Evolutionary conservation across 2,888 invertebrate genomes (phyloP).

Genomic region (Hypomecis atomaria): DNA sequence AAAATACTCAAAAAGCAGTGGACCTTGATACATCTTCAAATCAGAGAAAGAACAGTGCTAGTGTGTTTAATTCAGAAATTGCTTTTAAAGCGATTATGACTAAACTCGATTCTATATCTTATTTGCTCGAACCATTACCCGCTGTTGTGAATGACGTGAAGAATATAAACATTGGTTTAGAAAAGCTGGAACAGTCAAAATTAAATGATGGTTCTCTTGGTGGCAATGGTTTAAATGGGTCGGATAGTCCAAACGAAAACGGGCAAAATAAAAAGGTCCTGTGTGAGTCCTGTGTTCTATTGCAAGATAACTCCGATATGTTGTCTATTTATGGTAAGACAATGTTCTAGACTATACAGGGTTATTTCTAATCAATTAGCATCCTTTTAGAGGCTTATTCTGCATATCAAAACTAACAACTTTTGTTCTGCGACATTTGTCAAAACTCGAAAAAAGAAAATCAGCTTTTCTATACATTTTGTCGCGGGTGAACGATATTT

Average conservation of each 20-base stretch:
- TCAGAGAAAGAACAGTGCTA: not conserved
- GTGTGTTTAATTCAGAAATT: not conserved
- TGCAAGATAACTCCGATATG: not conserved
- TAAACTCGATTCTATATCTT: slow-evolving; percentile 5
- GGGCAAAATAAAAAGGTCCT: not conserved
- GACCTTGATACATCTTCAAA: not conserved
- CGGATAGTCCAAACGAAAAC: not conserved
- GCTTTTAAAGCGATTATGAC: not conserved
- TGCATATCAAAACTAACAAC: too few species aligned
- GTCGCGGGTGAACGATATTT: too few species aligned
- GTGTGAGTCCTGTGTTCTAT: slow-evolving; percentile 1
- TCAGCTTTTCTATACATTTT: too few species aligned
- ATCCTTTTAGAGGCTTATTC: too few species aligned
- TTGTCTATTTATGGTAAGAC: slow-evolving; percentile 9
- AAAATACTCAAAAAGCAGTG: not conserved
- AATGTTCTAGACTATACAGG: too few species aligned
- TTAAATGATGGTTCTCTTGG: not conserved
- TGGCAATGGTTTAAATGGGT: not conserved
- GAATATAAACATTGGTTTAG: slow-evolving; percentile 10
- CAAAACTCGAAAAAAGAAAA: too few species aligned
- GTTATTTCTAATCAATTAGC: too few species aligned
- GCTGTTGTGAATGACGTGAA: slow-evolving; percentile 16
- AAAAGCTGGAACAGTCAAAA: slow-evolving; percentile 6
- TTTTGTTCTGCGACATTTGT: too few species aligned
- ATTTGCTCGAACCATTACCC: slow-evolving; percentile 14